These are phyloP conservation scores for Cloeon dipterum DNA, from an alignment of 2,888 invertebrate species.

Conservation along the genomic window DNA sequence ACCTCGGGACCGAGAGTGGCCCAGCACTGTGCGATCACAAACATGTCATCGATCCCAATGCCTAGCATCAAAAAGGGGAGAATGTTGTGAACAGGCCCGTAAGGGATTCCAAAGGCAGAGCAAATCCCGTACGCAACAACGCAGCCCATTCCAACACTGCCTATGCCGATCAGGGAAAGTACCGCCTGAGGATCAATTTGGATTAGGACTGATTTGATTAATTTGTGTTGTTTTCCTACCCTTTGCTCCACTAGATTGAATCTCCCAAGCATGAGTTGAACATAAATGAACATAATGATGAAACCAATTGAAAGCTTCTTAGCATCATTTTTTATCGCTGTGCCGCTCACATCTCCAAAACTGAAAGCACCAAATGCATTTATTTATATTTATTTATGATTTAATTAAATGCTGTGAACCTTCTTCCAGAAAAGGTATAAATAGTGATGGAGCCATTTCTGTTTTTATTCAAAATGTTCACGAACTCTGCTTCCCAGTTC, in stretches of 20 bases:
- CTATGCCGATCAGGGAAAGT: constrained; percentile 27
- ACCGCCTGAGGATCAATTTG: too few species aligned
- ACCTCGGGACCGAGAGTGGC: constrained; percentile 3
- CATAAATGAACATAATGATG: constrained; percentile 46
- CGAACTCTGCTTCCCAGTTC: constrained; percentile 34
- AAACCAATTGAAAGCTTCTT: constrained; percentile 43
- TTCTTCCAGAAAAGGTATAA: constrained; percentile 35
- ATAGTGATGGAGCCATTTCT: constrained; percentile 19
- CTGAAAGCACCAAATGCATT: constrained; percentile 16
- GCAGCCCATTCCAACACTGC: constrained; percentile 50
- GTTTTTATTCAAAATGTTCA: constrained; percentile 20
- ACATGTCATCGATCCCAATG: constrained; percentile 26
- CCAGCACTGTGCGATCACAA: constrained; percentile 14
- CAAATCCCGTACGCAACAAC: constrained; percentile 46
- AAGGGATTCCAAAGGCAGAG: constrained; percentile 41
- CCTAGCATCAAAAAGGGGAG: constrained; percentile 63
- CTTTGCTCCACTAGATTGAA: constrained; percentile 50
- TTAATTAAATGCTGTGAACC: constrained; percentile 14
- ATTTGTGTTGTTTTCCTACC: constrained; percentile 27
- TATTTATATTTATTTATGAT: background rate
- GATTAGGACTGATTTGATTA: too few species aligned
- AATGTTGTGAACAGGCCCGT: constrained; percentile 62
- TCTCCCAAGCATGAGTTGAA: constrained; percentile 45
- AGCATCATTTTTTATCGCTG: constrained; percentile 47
- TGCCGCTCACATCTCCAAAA: constrained; percentile 50